Evolutionary conservation across 2,888 invertebrate species (phyloP), one percentile per base, ranked within the genome.

Genomic region (Lampropteryx suffumata): DNA sequence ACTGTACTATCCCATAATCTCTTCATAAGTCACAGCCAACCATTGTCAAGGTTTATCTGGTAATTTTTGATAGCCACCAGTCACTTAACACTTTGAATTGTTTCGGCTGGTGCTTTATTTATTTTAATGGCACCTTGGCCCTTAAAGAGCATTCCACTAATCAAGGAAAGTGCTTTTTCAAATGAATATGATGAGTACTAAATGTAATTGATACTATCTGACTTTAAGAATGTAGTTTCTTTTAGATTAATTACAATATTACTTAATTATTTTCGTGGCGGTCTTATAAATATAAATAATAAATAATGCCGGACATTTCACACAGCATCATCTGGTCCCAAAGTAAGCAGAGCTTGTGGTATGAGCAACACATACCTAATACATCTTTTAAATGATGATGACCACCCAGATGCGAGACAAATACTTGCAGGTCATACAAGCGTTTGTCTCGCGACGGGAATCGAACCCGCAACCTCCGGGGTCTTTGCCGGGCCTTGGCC

Each of bases 81-180:
- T 82, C 86, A 90, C 89, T 90, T 90, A 87, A 87, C 89, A 87
- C 88, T 84, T 81, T 75, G 80, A 83, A 87, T 85, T 80, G 87
- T 84, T 86, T 79, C 69, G 62, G 77, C 84, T 82, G 77, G 79
- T 71, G 70, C 74, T 82, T 84, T 87, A 85, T 88, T 89, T 86
- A 86, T 85, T 85, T 84, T 85, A 84, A 87, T 86, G 84, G 84
- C 71, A 72, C 72, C 73, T 73, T 62, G 71, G 64, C 65, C 65
- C 35, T 72, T 84, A 86, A 83, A 87, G 81, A 84, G 82, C 85
- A 85, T 84, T 86, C 85, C 82, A 81, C 78, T 87, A 88, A 90
- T 89, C 83, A 81, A 76, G 70, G 67, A 71, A 72, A 85, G 79
- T 80, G 84, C 82, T 80, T 74, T 84, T 71, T 76, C 76, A 85